Percentiles rank a stretch among this genome's conserved stretches.
Evolutionary conservation across 2,113 vertebrate species (phyloP).

Genomic region (Zapus hudsonius): DNA sequence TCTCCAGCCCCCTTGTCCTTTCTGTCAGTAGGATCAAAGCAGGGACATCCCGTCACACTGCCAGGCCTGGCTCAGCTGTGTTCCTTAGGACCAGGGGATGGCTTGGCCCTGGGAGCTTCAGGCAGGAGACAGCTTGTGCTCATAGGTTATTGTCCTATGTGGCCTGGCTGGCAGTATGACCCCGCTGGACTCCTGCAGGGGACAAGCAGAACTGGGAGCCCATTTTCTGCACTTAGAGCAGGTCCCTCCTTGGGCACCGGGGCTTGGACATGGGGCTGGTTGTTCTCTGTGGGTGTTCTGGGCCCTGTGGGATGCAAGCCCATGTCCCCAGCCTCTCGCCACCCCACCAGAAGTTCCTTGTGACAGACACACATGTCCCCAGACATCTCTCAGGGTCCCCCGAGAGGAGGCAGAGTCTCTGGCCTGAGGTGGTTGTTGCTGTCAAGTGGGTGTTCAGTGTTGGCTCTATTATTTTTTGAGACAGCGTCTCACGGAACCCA

Average conservation of each 20-base stretch:
- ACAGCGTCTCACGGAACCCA: too few species aligned
- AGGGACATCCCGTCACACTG: neutral
- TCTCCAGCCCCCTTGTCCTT: neutral
- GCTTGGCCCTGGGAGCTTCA: slow-evolving; percentile 4
- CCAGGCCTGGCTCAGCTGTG: neutral
- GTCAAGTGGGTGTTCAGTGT: neutral
- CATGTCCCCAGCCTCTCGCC: neutral
- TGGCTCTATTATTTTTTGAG: neutral
- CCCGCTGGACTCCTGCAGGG: rapidly evolving
- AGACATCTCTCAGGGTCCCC: neutral
- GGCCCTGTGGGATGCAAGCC: rapidly evolving
- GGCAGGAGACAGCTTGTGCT: neutral
- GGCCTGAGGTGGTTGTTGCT: neutral
- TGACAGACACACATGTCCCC: neutral
- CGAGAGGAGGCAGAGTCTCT: neutral
- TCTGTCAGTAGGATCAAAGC: neutral
- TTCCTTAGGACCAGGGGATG: neutral
- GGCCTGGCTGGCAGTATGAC: too few species aligned
- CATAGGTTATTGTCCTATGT: neutral
- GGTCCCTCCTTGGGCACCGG: neutral
- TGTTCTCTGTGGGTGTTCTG: rapidly evolving
- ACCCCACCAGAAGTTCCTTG: neutral
- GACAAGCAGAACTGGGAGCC: neutral
- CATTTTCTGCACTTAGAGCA: neutral
- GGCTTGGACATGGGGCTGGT: neutral